These are phyloP conservation scores for Aricia agestis DNA, from an alignment of 1,140 invertebrate species.

Conservation along the genomic window DNA sequence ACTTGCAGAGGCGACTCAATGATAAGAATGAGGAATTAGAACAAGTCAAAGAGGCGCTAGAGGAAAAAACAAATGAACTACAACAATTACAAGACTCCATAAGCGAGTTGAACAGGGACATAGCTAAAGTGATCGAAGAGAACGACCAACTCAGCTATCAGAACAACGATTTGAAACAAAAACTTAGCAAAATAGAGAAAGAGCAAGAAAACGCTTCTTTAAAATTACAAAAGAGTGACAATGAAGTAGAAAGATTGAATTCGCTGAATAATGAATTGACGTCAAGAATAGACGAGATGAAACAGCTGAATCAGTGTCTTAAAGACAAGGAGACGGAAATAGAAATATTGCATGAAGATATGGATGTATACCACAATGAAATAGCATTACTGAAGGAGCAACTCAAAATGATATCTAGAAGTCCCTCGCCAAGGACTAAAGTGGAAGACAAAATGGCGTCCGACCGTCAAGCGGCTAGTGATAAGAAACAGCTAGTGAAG, in stretches of 20 bases:
- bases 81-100: slow-evolving; percentile 64
- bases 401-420: slow-evolving; percentile 56
- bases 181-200: slow-evolving; percentile 66
- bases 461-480: slow-evolving; percentile 42
- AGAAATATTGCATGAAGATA: slow-evolving; percentile 71
- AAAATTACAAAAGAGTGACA: slow-evolving; percentile 58
- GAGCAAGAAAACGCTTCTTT: slow-evolving; percentile 71
- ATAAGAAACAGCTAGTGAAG: slow-evolving; percentile 60
- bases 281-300: slow-evolving; percentile 62
- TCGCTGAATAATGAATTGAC: slow-evolving; percentile 54
- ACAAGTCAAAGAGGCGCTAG: slow-evolving; percentile 56
- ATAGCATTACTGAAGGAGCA: slow-evolving; percentile 62
- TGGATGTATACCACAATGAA: slow-evolving; percentile 68
- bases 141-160: slow-evolving; percentile 54
- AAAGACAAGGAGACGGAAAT: slow-evolving; percentile 73
- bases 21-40: slow-evolving; percentile 70
- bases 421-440: slow-evolving; percentile 62
- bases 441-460: slow-evolving; percentile 40
- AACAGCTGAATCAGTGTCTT: slow-evolving; percentile 53
- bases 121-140: slow-evolving; percentile 60
- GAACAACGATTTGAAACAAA: slow-evolving; percentile 62
- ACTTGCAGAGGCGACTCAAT: slow-evolving; percentile 63
- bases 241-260: slow-evolving; percentile 52
- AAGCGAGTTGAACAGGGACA: slow-evolving; percentile 56
- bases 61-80: slow-evolving; percentile 61